These are phyloP conservation scores for Caenorhabditis latens DNA, from an alignment of 1,140 invertebrate species.

Conservation along the genomic window DNA sequence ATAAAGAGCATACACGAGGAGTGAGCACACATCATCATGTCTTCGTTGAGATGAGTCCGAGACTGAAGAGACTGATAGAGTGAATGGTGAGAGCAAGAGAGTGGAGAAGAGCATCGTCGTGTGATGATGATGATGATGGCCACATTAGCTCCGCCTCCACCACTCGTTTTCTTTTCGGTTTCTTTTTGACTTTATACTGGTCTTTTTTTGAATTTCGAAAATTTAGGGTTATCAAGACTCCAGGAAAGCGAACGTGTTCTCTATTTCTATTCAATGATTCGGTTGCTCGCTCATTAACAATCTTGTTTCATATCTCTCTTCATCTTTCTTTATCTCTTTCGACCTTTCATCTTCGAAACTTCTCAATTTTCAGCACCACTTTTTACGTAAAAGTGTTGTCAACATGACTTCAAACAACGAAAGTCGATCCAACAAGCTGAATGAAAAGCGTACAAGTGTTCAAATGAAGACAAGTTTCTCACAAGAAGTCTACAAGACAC, in stretches of 20 bases:
- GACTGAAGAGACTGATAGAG: conserved; percentile 37
- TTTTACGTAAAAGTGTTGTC: conserved; percentile 13
- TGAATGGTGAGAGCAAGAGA: not conserved
- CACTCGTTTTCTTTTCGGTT: conserved; percentile 33
- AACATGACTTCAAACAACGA: conserved; percentile 55
- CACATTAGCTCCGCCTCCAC: conserved; percentile 45
- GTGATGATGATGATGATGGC: conserved; percentile 52
- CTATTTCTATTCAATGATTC: too few relatives aligned
- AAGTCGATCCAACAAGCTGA: conserved; percentile 15
- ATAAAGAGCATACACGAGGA: conserved; percentile 52
- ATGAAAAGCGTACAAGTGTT: conserved; percentile 38
- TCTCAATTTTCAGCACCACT: not conserved
- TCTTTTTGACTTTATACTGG: conserved; percentile 50
- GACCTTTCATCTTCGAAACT: not conserved
- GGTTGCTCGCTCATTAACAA: too few relatives aligned
- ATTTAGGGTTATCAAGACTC: not conserved
- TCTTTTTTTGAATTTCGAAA: conserved; percentile 4
- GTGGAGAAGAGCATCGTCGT: conserved; percentile 44
- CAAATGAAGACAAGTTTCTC: conserved; percentile 47
- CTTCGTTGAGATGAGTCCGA: conserved; percentile 36
- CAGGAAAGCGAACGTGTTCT: not conserved
- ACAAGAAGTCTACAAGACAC: conserved; percentile 52
- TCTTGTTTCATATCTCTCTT: not conserved
- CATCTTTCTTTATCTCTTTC: not conserved
- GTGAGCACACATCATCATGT: conserved; percentile 55